Percentiles rank a stretch among this genome's conserved stretches.
phyloP scores from a whole-genome alignment of 2,113 vertebrate genomes.

The Pseudorectes ferrugineus region DNA sequence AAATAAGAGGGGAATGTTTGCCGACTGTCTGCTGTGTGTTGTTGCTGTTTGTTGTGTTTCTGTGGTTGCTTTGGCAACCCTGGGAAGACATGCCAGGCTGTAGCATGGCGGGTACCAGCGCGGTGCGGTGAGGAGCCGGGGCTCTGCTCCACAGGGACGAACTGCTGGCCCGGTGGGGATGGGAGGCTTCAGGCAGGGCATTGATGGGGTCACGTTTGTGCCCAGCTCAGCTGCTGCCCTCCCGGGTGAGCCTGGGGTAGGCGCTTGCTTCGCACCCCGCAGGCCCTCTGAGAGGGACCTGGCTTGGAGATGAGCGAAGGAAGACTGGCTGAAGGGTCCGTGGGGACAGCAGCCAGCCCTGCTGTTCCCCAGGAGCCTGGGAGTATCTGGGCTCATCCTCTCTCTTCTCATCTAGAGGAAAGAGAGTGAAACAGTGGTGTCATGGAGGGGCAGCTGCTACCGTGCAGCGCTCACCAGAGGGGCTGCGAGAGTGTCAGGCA shows the following conservation, averaged over 20 bases:
- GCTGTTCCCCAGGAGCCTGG: not conserved
- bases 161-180: rapidly evolving
- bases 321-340: rapidly evolving
- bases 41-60: conserved; percentile 60
- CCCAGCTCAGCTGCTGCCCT: not conserved
- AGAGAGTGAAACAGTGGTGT: rapidly evolving
- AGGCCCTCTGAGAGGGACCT: rapidly evolving
- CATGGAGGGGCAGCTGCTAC: rapidly evolving
- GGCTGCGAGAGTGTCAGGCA: rapidly evolving
- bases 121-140: rapidly evolving
- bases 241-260: rapidly evolving
- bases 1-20: conserved; percentile 60
- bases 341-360: not conserved
- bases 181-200: not conserved
- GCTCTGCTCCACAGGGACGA: rapidly evolving
- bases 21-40: conserved; percentile 45
- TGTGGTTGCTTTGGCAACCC: conserved; percentile 35
- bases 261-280: rapidly evolving
- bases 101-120: not conserved
- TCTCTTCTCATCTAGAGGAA: not conserved
- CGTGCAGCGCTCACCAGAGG: rapidly evolving
- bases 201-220: rapidly evolving
- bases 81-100: not conserved
- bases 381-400: not conserved
- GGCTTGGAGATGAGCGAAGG: rapidly evolving